These are phyloP conservation scores for Pollenia labialis DNA, from an alignment of 2,888 invertebrate genomes.

Conservation along the genomic window DNA sequence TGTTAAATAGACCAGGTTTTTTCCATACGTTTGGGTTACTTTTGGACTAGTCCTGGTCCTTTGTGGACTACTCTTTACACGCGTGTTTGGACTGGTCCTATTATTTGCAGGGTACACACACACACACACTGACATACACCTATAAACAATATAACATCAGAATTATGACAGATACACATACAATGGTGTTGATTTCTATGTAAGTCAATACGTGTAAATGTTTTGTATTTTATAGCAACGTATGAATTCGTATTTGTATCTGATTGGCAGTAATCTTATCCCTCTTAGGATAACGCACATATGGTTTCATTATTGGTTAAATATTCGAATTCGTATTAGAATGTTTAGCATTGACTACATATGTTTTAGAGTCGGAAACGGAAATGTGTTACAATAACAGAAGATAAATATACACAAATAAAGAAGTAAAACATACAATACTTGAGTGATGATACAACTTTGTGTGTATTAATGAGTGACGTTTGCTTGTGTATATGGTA, in stretches of 20 bases:
- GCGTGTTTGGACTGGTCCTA: too few relatives aligned
- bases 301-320: slow-evolving; percentile 57
- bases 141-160: slow-evolving; percentile 28
- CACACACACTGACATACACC: neutral
- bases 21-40: too few relatives aligned
- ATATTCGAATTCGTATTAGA: neutral
- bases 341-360: slow-evolving; percentile 3
- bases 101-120: too few relatives aligned
- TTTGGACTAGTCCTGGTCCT: too few relatives aligned
- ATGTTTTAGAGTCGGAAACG: slow-evolving; percentile 53
- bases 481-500: neutral
- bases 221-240: slow-evolving; percentile 16
- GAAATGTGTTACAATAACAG: slow-evolving; percentile 59
- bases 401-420: slow-evolving; percentile 13
- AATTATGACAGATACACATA: slow-evolving; percentile 40
- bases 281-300: slow-evolving; percentile 36
- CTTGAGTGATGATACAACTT: slow-evolving; percentile 14
- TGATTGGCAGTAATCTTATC: slow-evolving; percentile 41
- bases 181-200: neutral
- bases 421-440: neutral
- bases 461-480: neutral
- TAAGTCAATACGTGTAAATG: neutral
- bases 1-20: too few relatives aligned
- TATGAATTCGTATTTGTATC: neutral
- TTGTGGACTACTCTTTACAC: too few relatives aligned